Conservation (phyloP, 2,888 invertebrate genomes). For the Pheosia gnoma region DNA sequence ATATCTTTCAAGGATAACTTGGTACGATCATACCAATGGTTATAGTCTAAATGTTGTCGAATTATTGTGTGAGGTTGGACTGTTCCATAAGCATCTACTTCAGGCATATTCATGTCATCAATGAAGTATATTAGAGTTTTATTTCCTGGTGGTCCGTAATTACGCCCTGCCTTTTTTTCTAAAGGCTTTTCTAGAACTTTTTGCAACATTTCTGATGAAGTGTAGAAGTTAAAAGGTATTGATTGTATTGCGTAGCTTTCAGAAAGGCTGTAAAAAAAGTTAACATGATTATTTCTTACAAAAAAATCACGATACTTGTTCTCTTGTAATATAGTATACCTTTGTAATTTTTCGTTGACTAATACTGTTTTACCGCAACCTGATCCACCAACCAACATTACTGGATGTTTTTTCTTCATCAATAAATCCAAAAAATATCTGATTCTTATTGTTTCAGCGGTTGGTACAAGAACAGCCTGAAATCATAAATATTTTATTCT, state of each 20-base stretch:
- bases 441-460: slow-evolving; percentile 95
- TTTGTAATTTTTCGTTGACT: slow-evolving; percentile 88
- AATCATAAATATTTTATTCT: slow-evolving; percentile 27
- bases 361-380: slow-evolving; percentile 97
- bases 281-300: slow-evolving; percentile 15
- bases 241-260: slow-evolving; percentile 95
- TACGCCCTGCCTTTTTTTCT: slow-evolving; percentile 97
- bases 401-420: slow-evolving; percentile 94
- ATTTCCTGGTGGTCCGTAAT: slow-evolving; percentile 97
- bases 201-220: slow-evolving; percentile 96
- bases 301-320: not conserved
- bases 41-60: slow-evolving; percentile 97
- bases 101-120: slow-evolving; percentile 99
- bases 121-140: slow-evolving; percentile 97
- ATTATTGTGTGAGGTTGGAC: slow-evolving; percentile 98
- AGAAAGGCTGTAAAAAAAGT: slow-evolving; percentile 81
- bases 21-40: slow-evolving; percentile 95
- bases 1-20: slow-evolving; percentile 96
- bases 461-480: slow-evolving; percentile 95
- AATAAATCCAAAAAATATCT: slow-evolving; percentile 95
- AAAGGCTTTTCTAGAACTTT: slow-evolving; percentile 96
- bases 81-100: slow-evolving; percentile 94
- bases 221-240: slow-evolving; percentile 98
- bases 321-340: slow-evolving; percentile 43
- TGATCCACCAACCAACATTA: slow-evolving; percentile 97